Conservation (phyloP, 2,888 invertebrate species). For the Drosophila subsilvestris region DNA sequence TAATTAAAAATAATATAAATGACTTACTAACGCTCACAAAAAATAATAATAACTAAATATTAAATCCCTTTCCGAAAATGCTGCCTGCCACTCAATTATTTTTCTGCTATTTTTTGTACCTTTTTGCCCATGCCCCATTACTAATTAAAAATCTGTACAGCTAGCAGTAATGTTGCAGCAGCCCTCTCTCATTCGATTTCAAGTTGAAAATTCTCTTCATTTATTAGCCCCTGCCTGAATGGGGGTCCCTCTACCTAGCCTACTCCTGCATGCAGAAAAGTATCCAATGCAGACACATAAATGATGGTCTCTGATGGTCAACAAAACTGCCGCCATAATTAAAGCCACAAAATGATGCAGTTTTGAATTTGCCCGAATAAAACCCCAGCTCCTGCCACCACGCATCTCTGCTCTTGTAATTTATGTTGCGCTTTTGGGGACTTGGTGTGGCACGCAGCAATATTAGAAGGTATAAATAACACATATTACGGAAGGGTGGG, state of each 20-base stretch:
- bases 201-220: too few relatives aligned
- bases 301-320: conserved; percentile 8
- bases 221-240: too few relatives aligned
- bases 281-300: conserved; percentile 11
- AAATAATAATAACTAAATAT: too few relatives aligned
- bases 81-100: too few relatives aligned
- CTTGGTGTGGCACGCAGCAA: conserved; percentile 29
- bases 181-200: too few relatives aligned
- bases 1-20: too few relatives aligned
- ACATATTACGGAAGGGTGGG: conserved; percentile 15
- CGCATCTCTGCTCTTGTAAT: conserved; percentile 40
- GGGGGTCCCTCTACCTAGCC: neutral
- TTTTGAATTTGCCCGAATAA: conserved; percentile 52
- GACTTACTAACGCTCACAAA: too few relatives aligned
- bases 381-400: neutral
- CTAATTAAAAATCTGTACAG: too few relatives aligned
- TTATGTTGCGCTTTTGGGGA: conserved; percentile 45
- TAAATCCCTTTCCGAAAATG: too few relatives aligned
- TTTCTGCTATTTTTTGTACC: too few relatives aligned
- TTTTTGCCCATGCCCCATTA: too few relatives aligned
- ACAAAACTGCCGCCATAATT: conserved; percentile 62
- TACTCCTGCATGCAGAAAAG: conserved; percentile 6
- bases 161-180: too few relatives aligned
- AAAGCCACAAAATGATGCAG: conserved; percentile 69
- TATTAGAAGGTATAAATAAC: conserved; percentile 74